Evolutionary conservation across 2,797 vertebrate genomes (phyloP).

Genomic region (Erethizon dorsatum): DNA sequence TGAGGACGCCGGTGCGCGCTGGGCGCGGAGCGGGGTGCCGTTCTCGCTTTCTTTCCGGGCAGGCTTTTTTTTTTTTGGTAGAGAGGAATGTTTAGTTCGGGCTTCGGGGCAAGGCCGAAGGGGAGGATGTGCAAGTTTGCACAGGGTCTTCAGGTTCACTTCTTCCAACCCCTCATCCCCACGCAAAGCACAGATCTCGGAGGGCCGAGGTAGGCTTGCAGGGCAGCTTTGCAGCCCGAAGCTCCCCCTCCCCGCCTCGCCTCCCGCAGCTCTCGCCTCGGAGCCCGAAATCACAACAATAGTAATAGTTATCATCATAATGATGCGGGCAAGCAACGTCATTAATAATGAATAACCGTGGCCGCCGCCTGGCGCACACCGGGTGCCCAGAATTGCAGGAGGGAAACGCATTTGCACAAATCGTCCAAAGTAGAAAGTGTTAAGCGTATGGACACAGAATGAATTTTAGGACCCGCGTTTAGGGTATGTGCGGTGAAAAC

Average conservation of each 20-base stretch:
- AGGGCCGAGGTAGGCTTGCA: constrained; percentile 16
- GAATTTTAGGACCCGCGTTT: constrained; percentile 56
- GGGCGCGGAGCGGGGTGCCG: constrained; percentile 32
- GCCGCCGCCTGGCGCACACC: constrained; percentile 69
- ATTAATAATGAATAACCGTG: constrained; percentile 83
- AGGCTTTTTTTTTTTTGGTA: constrained; percentile 36
- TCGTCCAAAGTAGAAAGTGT: constrained; percentile 73
- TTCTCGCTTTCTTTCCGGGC: constrained; percentile 45
- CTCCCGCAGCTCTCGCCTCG: constrained; percentile 68
- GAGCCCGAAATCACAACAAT: constrained; percentile 85
- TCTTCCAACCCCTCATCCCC: background rate
- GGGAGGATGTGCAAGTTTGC: constrained; percentile 73
- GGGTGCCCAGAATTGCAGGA: constrained; percentile 58
- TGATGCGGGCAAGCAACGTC: constrained; percentile 82
- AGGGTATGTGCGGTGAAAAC: background rate
- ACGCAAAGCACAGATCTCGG: background rate
- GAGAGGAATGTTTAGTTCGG: background rate
- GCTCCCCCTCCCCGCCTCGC: constrained; percentile 48
- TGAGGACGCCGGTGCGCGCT: background rate
- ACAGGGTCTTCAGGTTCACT: constrained; percentile 59
- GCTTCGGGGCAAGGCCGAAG: background rate
- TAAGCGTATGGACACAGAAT: constrained; percentile 52
- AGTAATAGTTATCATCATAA: constrained; percentile 86
- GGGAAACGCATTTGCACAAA: constrained; percentile 44
- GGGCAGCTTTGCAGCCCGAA: background rate